Conservation (phyloP, 2,797 vertebrate species). For the Hoplostethus mediterraneus region DNA sequence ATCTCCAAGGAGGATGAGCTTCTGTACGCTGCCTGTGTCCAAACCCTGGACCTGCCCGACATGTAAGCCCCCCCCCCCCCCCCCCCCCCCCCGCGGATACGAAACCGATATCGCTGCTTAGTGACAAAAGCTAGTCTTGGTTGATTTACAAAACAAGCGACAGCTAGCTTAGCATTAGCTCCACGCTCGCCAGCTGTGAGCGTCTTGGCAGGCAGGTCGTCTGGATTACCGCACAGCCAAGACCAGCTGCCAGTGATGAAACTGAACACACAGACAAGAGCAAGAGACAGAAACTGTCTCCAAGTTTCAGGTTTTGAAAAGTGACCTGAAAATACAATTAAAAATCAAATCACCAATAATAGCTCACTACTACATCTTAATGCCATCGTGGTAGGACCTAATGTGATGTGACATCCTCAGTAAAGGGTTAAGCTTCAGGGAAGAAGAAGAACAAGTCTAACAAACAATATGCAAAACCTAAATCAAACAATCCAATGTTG, state of each 20-base stretch:
- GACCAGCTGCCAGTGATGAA: slow-evolving; percentile 34
- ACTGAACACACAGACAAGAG: slow-evolving; percentile 7
- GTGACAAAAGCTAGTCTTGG: slow-evolving; percentile 12
- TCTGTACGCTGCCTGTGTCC: slow-evolving; percentile 93
- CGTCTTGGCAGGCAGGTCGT: slow-evolving; percentile 50
- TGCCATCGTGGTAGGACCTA: too few species aligned
- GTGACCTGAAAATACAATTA: not conserved
- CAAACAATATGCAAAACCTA: too few species aligned
- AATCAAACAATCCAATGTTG: too few species aligned
- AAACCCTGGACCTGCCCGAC: slow-evolving; percentile 94
- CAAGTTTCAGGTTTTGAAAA: too few species aligned
- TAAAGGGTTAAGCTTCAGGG: too few species aligned
- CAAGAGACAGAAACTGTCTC: slow-evolving; percentile 8
- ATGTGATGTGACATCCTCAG: too few species aligned
- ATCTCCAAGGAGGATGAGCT: slow-evolving; percentile 97
- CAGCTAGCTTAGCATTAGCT: slow-evolving; percentile 26
- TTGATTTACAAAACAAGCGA: slow-evolving; percentile 37
- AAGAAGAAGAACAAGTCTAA: too few species aligned
- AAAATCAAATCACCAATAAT: not conserved
- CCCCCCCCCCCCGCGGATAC: not conserved
- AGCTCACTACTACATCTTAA: too few species aligned
- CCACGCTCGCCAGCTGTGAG: slow-evolving; percentile 44
- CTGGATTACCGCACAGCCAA: slow-evolving; percentile 43
- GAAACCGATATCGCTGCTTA: not conserved
- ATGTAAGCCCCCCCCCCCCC: slow-evolving; percentile 86